Conservation (phyloP, 2,797 vertebrate genomes). For the Tangara arthus region DNA sequence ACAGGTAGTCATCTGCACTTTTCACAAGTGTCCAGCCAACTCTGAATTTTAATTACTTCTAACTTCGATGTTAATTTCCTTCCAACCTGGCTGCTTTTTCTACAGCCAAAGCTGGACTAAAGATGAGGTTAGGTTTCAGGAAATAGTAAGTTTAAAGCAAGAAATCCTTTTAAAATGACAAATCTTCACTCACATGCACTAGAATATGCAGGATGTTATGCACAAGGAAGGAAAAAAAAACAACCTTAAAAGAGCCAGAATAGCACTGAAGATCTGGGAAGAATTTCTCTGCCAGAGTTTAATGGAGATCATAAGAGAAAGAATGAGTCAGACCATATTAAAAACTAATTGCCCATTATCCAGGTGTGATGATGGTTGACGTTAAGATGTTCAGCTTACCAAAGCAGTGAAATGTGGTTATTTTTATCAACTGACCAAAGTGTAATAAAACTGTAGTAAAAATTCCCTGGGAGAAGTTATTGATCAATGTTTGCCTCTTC, state of each 20-base stretch:
- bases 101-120: not conserved
- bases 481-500: not conserved
- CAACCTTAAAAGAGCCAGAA: not conserved
- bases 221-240: not conserved
- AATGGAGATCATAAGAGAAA: not conserved
- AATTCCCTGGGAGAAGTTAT: not conserved
- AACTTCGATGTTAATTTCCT: constrained; percentile 20
- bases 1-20: constrained; percentile 66
- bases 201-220: not conserved
- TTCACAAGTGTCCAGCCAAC: constrained; percentile 38
- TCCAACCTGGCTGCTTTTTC: constrained; percentile 12
- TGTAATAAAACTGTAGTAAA: not conserved
- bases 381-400: not conserved
- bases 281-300: constrained; percentile 5
- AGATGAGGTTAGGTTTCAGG: not conserved
- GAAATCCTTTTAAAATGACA: not conserved
- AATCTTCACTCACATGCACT: not conserved
- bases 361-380: not conserved
- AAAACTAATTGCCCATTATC: not conserved
- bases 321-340: not conserved
- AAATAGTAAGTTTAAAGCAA: not conserved
- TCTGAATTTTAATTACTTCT: constrained; percentile 59
- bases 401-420: not conserved
- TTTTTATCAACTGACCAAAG: constrained; percentile 4
- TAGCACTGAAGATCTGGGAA: not conserved